Evolutionary conservation across 1,140 invertebrate species (phyloP), one percentile per base, ranked within the genome.

Genomic region (Dermatophagoides farinae): DNA sequence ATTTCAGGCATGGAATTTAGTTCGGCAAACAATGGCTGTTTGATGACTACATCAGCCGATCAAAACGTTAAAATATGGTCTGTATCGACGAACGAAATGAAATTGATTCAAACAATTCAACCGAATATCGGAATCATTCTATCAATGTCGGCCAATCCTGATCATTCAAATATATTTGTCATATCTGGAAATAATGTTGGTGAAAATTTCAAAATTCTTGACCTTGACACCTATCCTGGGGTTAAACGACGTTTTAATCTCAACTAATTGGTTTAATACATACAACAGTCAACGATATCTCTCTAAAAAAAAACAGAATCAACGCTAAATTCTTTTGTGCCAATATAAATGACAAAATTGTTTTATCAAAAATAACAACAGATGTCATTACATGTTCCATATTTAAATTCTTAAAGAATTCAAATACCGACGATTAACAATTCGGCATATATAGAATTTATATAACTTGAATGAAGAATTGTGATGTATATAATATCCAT

Each of bases 31-130:
- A 78, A 78, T 11, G 82, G 84, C 1, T 72, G 82, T 39, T 73
- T 90, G 67, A 73, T 86, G 8, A 85, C 83, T 1, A 73, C 77
- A 20, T 82, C 83, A 14, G 76, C 76, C 18, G 86, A 90, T 70
- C 80, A 83, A 60, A 73, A 73, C 12, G 68, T 88, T 1, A 87
- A 86, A 73, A 76, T 84, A 10, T 91, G 86, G 87, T 85, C 90
- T 70, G 71, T 78, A 14, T 51, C 64, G 18, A 64, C 68, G 25
- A 68, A 69, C 50, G 71, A 72, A 60, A 72, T 72, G 22, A 68
- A 67, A 6, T 65, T 70, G 18, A 65, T 77, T 1, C 61, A 70
- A 31, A 65, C 69, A 49, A 71, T 73, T 11, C 65, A 70, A 16
- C 65, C 76, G 11, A 60, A 64, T 20, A 46, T 63, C 38, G 60